These are phyloP conservation scores for Amphiura filiformis DNA, from an alignment of 35 echinoderm and acorn worm species.

Conservation along the genomic window DNA sequence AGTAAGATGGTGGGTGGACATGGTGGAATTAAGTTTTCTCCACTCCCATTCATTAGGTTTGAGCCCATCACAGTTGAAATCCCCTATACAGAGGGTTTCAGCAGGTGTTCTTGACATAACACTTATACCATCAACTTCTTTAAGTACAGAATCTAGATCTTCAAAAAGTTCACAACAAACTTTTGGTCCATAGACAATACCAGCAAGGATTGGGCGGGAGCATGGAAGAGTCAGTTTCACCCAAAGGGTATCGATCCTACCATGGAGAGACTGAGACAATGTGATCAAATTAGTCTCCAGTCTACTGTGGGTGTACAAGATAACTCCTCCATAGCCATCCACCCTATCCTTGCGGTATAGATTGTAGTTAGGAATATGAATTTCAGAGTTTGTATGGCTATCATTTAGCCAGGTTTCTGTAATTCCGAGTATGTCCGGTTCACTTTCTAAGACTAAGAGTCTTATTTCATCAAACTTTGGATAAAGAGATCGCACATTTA, in stretches of 20 bases:
- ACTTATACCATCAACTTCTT: neutral
- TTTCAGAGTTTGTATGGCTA: neutral
- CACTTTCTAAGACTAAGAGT: neutral
- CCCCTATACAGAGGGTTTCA: conserved; percentile 9
- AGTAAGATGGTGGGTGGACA: neutral
- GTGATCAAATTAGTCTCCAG: neutral
- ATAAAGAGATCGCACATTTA: neutral
- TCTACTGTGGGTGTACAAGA: neutral
- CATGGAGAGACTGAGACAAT: neutral
- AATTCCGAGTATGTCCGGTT: conserved; percentile 5
- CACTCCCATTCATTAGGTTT: neutral
- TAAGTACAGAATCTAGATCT: neutral
- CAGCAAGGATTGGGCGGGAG: neutral
- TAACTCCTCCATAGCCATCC: conserved; percentile 4
- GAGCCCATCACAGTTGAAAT: conserved; percentile 7
- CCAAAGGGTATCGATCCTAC: conserved; percentile 10
- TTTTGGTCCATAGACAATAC: conserved; percentile 9
- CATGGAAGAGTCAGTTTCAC: conserved; percentile 12
- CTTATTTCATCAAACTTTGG: too few species aligned
- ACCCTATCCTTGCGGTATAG: conserved; percentile 13
- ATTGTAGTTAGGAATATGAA: neutral
- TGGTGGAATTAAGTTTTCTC: neutral
- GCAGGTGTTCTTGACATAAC: neutral
- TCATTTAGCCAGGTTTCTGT: conserved; percentile 16
- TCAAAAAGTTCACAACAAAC: conserved; percentile 2